phyloP scores from a whole-genome alignment of 2,113 vertebrate species.

The Pipa parva region DNA sequence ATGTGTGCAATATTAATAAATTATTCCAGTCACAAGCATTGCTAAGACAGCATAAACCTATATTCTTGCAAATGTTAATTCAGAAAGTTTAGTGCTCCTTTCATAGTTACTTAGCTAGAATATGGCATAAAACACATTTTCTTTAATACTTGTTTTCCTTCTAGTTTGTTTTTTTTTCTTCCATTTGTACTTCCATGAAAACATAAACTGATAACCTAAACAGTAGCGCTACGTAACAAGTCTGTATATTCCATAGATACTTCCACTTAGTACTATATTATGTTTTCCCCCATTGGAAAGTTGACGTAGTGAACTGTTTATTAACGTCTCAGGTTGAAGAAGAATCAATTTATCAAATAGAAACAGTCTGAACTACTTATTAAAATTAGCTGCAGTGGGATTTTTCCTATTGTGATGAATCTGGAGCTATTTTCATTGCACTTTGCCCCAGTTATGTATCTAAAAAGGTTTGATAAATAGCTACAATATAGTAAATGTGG shows the following conservation, averaged over 20 bases:
- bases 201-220: no score
- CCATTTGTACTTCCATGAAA: no score
- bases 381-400: conserved; percentile 7
- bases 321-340: conserved; percentile 5
- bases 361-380: conserved; percentile 11
- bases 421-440: conserved; percentile 7
- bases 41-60: no score
- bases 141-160: no score
- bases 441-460: conserved; percentile 22
- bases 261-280: background rate
- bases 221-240: background rate
- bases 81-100: no score
- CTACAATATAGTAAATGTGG: background rate
- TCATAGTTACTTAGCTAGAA: no score
- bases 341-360: conserved; percentile 20
- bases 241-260: background rate
- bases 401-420: conserved; percentile 20
- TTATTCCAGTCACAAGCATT: no score
- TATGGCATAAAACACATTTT: no score
- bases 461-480: conserved; percentile 12
- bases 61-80: no score
- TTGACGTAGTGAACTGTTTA: conserved; percentile 17
- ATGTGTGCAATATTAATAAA: no score
- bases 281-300: background rate
- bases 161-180: no score